A percentile compares a stretch with the other conserved stretches of the same genome.
These are phyloP conservation scores for Wasmannia auropunctata DNA, from an alignment of 1,140 invertebrate species.

Conservation along the genomic window DNA sequence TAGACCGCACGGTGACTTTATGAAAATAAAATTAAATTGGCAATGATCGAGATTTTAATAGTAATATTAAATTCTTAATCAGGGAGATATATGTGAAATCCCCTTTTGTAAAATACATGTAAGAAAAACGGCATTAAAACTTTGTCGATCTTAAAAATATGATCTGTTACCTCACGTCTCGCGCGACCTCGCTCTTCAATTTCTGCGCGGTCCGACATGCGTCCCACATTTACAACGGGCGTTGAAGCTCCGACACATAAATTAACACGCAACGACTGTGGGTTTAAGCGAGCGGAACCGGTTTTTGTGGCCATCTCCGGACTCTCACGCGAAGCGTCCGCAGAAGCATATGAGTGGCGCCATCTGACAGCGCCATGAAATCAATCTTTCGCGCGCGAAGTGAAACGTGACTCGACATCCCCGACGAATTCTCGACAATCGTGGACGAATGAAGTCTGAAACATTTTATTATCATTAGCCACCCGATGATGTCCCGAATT, in stretches of 20 bases:
- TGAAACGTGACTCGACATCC: neutral
- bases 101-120: neutral
- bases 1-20: neutral
- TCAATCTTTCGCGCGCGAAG: neutral
- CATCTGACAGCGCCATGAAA: neutral
- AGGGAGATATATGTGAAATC: neutral
- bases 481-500: no score
- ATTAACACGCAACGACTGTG: neutral
- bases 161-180: neutral
- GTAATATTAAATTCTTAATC: neutral
- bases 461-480: no score
- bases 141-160: neutral
- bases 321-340: no score
- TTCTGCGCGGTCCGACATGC: no score
- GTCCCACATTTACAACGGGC: neutral
- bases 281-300: slow-evolving; percentile 4
- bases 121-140: neutral
- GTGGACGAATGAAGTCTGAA: no score
- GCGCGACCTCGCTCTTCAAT: neutral
- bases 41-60: neutral
- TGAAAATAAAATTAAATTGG: neutral
- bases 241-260: neutral
- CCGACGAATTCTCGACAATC: no score
- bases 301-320: neutral
- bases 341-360: neutral